Percentiles rank a stretch among this genome's conserved stretches.
Conservation (phyloP, 2,113 vertebrate species). For the Phainopepla nitens region DNA sequence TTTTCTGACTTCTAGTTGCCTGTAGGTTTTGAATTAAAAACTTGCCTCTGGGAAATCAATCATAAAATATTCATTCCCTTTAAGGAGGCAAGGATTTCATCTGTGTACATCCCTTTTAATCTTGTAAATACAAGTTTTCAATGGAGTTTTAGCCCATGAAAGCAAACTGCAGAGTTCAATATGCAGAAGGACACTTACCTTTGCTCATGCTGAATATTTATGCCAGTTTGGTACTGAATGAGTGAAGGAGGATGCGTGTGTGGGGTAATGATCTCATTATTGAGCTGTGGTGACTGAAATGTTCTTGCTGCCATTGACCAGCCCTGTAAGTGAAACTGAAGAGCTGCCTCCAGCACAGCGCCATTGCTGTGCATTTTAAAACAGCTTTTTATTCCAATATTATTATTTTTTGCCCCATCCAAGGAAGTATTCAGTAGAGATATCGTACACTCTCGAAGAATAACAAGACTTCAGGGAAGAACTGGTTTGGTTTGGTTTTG, state of each 20-base stretch:
- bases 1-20: background rate
- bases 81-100: background rate
- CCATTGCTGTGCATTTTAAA: background rate
- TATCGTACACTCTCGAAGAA: background rate
- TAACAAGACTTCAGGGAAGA: background rate
- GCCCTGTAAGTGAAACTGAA: background rate
- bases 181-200: background rate
- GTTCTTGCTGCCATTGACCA: background rate
- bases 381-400: background rate
- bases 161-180: background rate
- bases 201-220: background rate
- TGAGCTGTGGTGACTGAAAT: background rate
- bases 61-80: background rate
- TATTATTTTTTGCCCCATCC: background rate
- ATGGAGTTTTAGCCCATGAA: background rate
- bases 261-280: background rate
- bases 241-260: background rate
- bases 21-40: background rate
- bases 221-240: background rate
- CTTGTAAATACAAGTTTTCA: background rate
- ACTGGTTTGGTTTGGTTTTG: background rate
- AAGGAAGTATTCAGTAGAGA: background rate
- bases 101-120: background rate
- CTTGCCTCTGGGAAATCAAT: background rate
- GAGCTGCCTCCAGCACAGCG: background rate